phyloP scores from a whole-genome alignment of 2,888 invertebrate species.

The Cryptus armator region DNA sequence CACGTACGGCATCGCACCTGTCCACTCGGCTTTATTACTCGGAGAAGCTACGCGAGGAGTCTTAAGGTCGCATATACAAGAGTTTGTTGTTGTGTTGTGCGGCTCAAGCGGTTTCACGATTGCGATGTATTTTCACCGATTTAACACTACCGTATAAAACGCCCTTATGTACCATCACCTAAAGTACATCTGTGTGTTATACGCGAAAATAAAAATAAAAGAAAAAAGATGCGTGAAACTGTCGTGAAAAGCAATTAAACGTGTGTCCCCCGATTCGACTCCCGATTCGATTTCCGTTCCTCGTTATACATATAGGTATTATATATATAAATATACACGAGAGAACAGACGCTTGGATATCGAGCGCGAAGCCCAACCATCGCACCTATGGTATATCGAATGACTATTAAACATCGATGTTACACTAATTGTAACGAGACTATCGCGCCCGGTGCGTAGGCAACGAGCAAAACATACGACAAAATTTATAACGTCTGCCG shows the following conservation, averaged over 20 bases:
- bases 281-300: conserved; percentile 17
- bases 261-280: conserved; percentile 15
- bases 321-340: neutral
- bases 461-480: neutral
- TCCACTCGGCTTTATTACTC: conserved; percentile 65
- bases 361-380: conserved; percentile 14
- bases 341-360: conserved; percentile 12
- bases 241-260: conserved; percentile 33
- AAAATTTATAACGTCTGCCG: conserved; percentile 1
- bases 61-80: conserved; percentile 62
- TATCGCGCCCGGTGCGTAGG: conserved; percentile 11
- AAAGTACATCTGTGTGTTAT: neutral
- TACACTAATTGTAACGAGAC: conserved; percentile 46
- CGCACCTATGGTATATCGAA: conserved; percentile 35
- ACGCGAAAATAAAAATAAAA: neutral
- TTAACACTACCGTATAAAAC: neutral
- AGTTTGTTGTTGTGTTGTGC: neutral
- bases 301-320: conserved; percentile 13
- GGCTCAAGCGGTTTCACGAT: neutral
- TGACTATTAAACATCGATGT: conserved; percentile 48
- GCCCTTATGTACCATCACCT: neutral
- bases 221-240: neutral
- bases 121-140: conserved; percentile 19
- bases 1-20: conserved; percentile 68
- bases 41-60: conserved; percentile 50